Evolutionary conservation across 2,888 invertebrate genomes (phyloP).

Genomic region (Lamellibrachia satsuma): DNA sequence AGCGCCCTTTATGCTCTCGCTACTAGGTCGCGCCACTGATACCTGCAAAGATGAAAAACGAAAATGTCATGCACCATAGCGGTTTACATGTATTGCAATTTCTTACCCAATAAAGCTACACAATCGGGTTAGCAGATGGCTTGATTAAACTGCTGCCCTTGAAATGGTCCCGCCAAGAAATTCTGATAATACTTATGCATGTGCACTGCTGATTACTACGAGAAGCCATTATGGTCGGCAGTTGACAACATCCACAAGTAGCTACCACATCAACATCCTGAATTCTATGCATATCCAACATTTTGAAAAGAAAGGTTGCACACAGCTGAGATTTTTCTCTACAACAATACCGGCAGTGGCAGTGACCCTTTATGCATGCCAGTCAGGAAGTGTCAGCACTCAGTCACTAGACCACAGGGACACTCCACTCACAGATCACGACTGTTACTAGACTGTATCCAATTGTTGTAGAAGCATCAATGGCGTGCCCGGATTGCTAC

Average conservation of each 20-base stretch:
- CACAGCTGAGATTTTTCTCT: neutral
- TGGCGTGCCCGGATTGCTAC: neutral
- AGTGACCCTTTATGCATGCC: neutral
- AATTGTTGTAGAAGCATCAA: neutral
- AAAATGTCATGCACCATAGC: neutral
- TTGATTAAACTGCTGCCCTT: neutral
- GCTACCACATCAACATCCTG: neutral
- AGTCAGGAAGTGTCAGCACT: too few relatives aligned
- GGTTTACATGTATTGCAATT: neutral
- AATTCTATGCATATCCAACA: neutral
- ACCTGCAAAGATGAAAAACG: constrained; percentile 55
- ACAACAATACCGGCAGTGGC: neutral
- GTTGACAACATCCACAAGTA: neutral
- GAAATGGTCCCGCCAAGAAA: neutral
- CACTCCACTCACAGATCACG: neutral
- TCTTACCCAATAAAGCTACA: neutral
- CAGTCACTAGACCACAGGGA: neutral
- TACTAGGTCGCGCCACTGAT: constrained; percentile 66
- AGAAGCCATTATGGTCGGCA: neutral
- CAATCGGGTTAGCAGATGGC: neutral
- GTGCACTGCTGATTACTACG: neutral
- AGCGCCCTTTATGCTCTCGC: constrained; percentile 66
- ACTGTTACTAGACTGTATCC: neutral
- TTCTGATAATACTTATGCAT: neutral
- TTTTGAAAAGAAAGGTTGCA: neutral